A percentile compares a stretch with the other conserved stretches of the same genome.
phyloP scores from a whole-genome alignment of 2,797 vertebrate genomes.

The Syndactyla subalaris region DNA sequence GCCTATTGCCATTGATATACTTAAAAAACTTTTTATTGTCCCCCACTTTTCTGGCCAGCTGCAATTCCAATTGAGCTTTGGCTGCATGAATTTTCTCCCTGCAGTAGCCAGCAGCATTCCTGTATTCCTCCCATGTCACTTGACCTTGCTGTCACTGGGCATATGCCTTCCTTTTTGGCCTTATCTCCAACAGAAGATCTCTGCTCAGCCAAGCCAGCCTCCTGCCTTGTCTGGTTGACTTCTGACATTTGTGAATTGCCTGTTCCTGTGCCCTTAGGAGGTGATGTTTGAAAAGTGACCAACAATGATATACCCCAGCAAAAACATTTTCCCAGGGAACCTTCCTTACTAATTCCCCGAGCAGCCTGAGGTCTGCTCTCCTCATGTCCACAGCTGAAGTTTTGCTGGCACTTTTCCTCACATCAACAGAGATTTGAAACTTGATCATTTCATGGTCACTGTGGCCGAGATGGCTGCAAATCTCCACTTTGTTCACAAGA shows the following conservation, averaged over 20 bases:
- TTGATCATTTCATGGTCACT: neutral
- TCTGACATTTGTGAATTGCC: no score
- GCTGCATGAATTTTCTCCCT: neutral
- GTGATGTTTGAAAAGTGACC: no score
- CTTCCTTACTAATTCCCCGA: no score
- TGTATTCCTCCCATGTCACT: neutral
- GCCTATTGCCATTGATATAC: neutral
- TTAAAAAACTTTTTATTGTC: neutral
- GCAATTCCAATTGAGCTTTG: neutral
- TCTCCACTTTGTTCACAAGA: neutral
- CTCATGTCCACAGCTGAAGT: neutral
- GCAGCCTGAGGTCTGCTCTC: neutral
- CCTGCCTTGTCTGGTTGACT: no score
- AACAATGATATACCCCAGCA: no score
- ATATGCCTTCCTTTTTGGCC: neutral
- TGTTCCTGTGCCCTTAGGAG: no score
- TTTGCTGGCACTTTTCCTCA: neutral
- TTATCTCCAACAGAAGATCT: neutral
- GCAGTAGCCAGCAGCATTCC: neutral
- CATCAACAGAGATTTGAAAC: neutral
- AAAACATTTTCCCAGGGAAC: no score
- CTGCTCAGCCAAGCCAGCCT: neutral
- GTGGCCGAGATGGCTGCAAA: no score
- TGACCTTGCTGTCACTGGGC: neutral
- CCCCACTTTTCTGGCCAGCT: neutral